Conservation (phyloP, 2,797 vertebrate species). For the Danio jaintianensis region DNA sequence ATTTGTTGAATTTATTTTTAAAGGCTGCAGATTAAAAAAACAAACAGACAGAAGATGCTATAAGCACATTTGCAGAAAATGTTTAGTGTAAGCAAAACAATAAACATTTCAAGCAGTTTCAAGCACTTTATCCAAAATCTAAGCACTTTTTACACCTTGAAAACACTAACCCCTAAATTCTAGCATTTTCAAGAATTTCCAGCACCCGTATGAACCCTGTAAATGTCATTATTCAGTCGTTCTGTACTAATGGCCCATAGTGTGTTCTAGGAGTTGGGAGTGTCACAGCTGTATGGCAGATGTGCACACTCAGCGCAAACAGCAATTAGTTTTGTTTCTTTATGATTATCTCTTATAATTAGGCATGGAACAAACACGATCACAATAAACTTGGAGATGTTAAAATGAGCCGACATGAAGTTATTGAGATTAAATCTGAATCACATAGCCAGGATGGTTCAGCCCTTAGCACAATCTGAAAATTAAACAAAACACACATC, state of each 20-base stretch:
- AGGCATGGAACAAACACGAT: constrained; percentile 28
- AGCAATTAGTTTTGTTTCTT: constrained; percentile 14
- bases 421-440: constrained; percentile 6
- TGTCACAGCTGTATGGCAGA: constrained; percentile 3
- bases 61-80: too few species aligned
- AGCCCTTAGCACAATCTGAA: neutral
- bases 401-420: constrained; percentile 8
- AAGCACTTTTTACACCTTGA: too few species aligned
- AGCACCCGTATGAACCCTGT: too few species aligned
- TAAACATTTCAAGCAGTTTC: too few species aligned
- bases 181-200: too few species aligned
- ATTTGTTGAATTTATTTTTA: too few species aligned
- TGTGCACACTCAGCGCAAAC: constrained; percentile 4
- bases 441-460: neutral
- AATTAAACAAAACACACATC: neutral
- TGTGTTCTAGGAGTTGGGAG: neutral
- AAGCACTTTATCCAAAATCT: too few species aligned
- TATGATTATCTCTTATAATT: constrained; percentile 15
- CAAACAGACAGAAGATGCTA: too few species aligned
- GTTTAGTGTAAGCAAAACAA: too few species aligned
- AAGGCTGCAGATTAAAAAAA: too few species aligned
- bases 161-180: too few species aligned
- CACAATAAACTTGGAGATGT: neutral
- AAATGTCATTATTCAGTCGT: constrained; percentile 6
- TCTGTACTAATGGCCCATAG: neutral